A percentile compares a stretch with the other conserved stretches of the same genome.
Conservation (phyloP, 2,888 invertebrate species). For the Sisyra terminalis region DNA sequence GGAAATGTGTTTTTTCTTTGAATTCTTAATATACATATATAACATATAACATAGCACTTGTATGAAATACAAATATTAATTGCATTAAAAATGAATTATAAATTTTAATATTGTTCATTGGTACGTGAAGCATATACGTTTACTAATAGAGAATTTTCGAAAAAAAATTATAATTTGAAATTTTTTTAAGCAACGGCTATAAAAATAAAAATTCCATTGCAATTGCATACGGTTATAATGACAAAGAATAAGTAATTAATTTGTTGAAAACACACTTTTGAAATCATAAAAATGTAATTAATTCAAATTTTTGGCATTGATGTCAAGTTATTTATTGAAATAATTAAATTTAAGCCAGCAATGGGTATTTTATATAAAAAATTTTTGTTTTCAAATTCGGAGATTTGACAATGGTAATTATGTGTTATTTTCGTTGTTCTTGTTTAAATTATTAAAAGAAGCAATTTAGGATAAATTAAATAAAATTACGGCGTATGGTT, state of each 20-base stretch:
- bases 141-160: too few species aligned
- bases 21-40: too few species aligned
- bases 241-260: not conserved
- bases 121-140: too few species aligned
- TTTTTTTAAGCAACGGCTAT: too few species aligned
- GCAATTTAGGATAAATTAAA: not conserved
- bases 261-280: not conserved
- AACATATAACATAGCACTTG: too few species aligned
- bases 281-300: not conserved
- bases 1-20: too few species aligned
- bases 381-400: not conserved
- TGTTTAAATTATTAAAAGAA: not conserved
- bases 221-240: not conserved
- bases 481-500: constrained; percentile 1
- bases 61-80: too few species aligned
- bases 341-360: not conserved
- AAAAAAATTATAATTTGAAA: too few species aligned
- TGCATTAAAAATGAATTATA: too few species aligned
- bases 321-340: not conserved
- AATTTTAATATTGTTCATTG: too few species aligned
- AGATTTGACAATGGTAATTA: not conserved
- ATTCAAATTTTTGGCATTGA: not conserved
- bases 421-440: too few species aligned
- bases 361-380: not conserved
- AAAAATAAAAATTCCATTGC: too few species aligned